Base-by-base conservation (phyloP, 2,888 invertebrate genomes). In the Globia sparganii region DNA sequence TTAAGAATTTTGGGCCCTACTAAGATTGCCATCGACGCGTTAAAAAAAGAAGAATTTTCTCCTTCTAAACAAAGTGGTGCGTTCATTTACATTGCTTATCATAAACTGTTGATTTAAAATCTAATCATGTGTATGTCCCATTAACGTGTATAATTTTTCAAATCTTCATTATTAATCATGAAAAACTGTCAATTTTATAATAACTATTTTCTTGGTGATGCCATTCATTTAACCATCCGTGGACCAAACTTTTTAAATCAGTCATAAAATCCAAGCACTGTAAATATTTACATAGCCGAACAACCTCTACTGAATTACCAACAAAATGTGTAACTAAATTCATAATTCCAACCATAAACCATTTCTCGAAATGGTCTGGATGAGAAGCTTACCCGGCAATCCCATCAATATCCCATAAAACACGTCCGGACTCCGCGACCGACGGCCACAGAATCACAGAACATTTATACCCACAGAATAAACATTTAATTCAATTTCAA, bases 401-500 rank as follows among this genome's bases (percentile, higher is more conserved):
- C 84, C 85, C 49, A 66, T 75, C 81, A 78, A 86, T 78, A 81
- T 59, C 69, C 62, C 56, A 59, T 65, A 58, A 64, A 81, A 81
- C 86, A 85, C 86, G 85, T 84, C 76, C 78, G 67, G 40, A 65
- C 71, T 34, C 37, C 3, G 34, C 69, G 62, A 64, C 72, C n/a
- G 75, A 11, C 62, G 11, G 58, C n/a, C 68, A 53, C 71, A 76
- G 61, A 80, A 85, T 83, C n/a, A n/a, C n/a, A n/a, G n/a, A n/a
- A n/a, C n/a, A n/a, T n/a, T n/a, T n/a, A n/a, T n/a, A n/a, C n/a
- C n/a, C 68, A 53, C 71, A 76, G 61, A 80, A 85, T 83, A 75
- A 81, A 81, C 76, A 86, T 81, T 81, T 78, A 72, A 84, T 81
- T 76, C 83, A 77, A 84, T 86, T 78, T 56, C 65, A 85, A 85